Base-by-base conservation (phyloP, 2,888 invertebrate species). In the Tromatobia lineatoria region DNA sequence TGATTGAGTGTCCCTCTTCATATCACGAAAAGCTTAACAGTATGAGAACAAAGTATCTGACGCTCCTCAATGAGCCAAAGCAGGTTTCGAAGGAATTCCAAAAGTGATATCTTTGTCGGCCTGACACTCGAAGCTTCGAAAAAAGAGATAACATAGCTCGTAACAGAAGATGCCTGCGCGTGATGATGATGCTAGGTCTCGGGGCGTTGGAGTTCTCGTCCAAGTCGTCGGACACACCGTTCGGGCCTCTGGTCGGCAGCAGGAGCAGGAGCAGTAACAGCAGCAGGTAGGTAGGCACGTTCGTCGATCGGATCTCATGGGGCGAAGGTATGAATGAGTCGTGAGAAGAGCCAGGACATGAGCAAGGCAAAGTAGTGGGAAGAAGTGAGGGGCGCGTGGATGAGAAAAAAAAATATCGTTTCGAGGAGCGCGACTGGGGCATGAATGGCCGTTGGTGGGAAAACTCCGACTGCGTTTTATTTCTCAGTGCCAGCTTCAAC, bases 251-350 rank as follows among this genome's bases (percentile, higher is more conserved):
- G n/a, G 23, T 38, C 45, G 54, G 71, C 50, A 69, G 57, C 74
- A 59, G 42, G 15, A 77, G 11, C 69, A 70, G 76, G 25, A 25
- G 25, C 23, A 85, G 86, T 85, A 71, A 52, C 59, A 64, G 50
- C 64, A 57, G 73, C 34, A 75, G 73, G 83, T 83, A 75, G 70
- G 52, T 50, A 69, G 67, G 78, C 78, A 82, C 78, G 83, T 64
- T 87, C 85, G 70, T 64, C 79, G 91, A 91, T 91, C 88, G 87
- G 88, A 90, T 91, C 91, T 91, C 90, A 90, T 87, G 88, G 87
- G 86, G 89, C 88, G 88, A 89, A 82, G 90, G 89, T 90, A 91
- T 92, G 92, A 92, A 92, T 92, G 92, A 92, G 89, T 90, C 88
- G 90, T 91, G 91, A 92, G 91, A 91, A 92, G 90, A 87, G 77